Base-by-base conservation (phyloP, 2,888 invertebrate genomes). In the Drosophila phalerata region DNA sequence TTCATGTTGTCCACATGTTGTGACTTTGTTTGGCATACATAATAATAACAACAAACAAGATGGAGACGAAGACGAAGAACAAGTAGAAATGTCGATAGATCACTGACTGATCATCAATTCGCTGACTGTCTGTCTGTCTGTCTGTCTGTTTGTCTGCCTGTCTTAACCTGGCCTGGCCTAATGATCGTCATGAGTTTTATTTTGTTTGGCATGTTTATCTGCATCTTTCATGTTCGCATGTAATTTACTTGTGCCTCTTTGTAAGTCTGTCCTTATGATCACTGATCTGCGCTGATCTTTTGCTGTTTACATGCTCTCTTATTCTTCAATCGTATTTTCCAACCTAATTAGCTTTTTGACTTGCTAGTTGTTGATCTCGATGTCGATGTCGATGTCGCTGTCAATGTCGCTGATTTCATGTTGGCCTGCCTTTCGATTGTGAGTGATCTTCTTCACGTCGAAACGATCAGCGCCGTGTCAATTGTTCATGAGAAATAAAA, bases 11-110 rank as follows among this genome's bases (percentile, higher is more conserved):
- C 83, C 86, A 90, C 90, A 89, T 90, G 90, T 87, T 90, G 88
- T 89, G 87, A 85, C 89, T 90, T 85, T 87, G 87, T 90, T 90
- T 90, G 88, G 88, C 85, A 89, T 90, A 85, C 79, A 83, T 85
- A 89, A 89, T 84, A 87, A 82, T 74, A 77, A 73, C 64, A 58
- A 64, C 42, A 58, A 56, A 56, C 19, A 38, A 30, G 15, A 55
- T 9, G 25, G 40, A 10, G n/a, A 9, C 34, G 8, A 32, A 10
- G n/a, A 9, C 34, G 8, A 32, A 32, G n/a, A 34, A 55, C 17
- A 32, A 38, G 49, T n/a, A 30, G 53, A 38, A 49, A 60, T 63
- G 53, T 73, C 67, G 81, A 83, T 82, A 83, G 83, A 84, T 81
- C 85, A 82, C 83, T 71, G 81, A 57, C 83, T 81, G 81, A 81